Percentiles rank a stretch among this genome's conserved stretches.
phyloP scores from a whole-genome alignment of 2,888 invertebrate genomes.

The Troglohyphantes excavatus region DNA sequence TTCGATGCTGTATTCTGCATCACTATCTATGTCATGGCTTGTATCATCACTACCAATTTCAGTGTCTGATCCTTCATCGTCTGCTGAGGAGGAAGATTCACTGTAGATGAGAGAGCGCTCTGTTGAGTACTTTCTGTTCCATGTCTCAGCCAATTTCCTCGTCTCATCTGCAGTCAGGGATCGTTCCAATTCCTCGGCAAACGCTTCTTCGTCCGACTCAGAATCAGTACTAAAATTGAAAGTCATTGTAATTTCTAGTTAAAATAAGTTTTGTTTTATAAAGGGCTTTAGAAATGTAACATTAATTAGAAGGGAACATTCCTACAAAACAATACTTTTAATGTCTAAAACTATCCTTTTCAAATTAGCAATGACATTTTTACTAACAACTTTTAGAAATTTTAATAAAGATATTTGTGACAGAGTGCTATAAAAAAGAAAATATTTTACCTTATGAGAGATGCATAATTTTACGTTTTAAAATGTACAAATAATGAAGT shows the following conservation, averaged over 20 bases:
- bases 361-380: too few species aligned
- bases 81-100: slow-evolving; percentile 72
- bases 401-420: too few species aligned
- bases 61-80: slow-evolving; percentile 81
- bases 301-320: too few species aligned
- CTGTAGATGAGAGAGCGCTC: slow-evolving; percentile 64
- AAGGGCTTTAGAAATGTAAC: too few species aligned
- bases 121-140: slow-evolving; percentile 86
- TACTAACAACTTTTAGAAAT: too few species aligned
- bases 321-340: too few species aligned
- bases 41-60: slow-evolving; percentile 80
- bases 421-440: too few species aligned
- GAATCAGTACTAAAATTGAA: slow-evolving; percentile 84
- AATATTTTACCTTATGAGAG: too few species aligned
- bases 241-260: too few species aligned
- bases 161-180: slow-evolving; percentile 87
- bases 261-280: slow-evolving; percentile 19
- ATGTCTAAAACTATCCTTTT: too few species aligned
- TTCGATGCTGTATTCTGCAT: slow-evolving; percentile 80
- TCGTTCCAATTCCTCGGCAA: slow-evolving; percentile 81
- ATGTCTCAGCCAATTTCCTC: slow-evolving; percentile 87
- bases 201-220: slow-evolving; percentile 83
- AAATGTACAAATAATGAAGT: too few species aligned
- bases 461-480: too few species aligned
- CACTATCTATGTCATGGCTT: slow-evolving; percentile 80